phyloP scores from a whole-genome alignment of 2,888 invertebrate genomes.

The Vanessa cardui region DNA sequence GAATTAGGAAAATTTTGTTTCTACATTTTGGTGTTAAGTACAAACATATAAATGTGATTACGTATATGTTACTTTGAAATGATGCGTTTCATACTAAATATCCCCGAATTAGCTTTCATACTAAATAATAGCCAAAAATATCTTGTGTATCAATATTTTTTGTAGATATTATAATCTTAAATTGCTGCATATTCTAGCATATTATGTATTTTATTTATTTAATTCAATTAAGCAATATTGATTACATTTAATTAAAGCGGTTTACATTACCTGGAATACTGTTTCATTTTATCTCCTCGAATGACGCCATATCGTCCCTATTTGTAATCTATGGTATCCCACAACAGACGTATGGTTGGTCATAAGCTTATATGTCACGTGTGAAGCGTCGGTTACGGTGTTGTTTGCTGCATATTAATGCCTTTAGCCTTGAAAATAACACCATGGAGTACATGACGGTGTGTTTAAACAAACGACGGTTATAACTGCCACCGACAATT shows the following conservation, averaged over 20 bases:
- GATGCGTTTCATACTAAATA: constrained; percentile 1
- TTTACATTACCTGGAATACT: constrained; percentile 59
- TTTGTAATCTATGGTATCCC: constrained; percentile 39
- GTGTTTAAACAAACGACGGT: constrained; percentile 30
- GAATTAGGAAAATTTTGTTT: background rate
- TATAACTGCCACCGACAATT: constrained; percentile 1
- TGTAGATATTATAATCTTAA: constrained; percentile 48
- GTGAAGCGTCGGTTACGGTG: constrained; percentile 51
- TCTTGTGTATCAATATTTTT: constrained; percentile 41
- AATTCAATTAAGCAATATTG: constrained; percentile 80
- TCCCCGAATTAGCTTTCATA: constrained; percentile 28
- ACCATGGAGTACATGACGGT: constrained; percentile 23
- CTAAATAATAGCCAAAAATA: constrained; percentile 35
- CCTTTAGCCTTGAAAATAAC: constrained; percentile 60
- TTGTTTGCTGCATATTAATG: constrained; percentile 71
- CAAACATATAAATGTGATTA: background rate
- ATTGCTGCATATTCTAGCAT: constrained; percentile 49
- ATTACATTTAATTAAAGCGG: constrained; percentile 71
- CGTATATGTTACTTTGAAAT: background rate
- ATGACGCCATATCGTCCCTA: background rate
- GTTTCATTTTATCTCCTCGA: constrained; percentile 43
- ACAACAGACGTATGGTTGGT: constrained; percentile 35
- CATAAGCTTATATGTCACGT: constrained; percentile 56
- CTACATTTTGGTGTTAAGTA: background rate
- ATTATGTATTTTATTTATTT: constrained; percentile 73